Evolutionary conservation across 2,797 vertebrate species (phyloP), one percentile per base, ranked within the genome.

Genomic region (Carapus acus): DNA sequence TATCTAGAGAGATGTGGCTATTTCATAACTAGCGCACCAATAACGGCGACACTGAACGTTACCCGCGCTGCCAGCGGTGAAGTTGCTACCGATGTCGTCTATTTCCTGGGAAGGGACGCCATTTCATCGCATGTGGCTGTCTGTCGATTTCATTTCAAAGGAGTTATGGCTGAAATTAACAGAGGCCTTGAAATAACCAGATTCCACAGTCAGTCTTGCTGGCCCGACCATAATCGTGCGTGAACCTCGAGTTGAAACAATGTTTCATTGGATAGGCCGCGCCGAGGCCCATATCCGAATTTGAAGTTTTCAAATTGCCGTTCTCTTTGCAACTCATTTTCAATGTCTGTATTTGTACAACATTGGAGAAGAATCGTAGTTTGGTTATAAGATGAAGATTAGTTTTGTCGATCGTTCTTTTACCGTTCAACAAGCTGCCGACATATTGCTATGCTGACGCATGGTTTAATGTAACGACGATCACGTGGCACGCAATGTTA

Each of bases 61-160:
- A 75, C 77, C 70, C 1, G 19, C 24, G 27, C 47, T 62, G 76
- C 76, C 72, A 73, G 45, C 37, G 62, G 62, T 47, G 41, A 8
- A 27, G 20, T 50, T 7, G 3, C 14, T 12, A 2, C 14, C 9
- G 73, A 63, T 43, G 12, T 48, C 36, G 74, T 63, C 74, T 84
- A 83, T 51, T 47, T 36, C 4, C 73, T 78, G 79, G 74, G 70
- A 8, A 1, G 4, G 15, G 16, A 60, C 37, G 27, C 34, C 39
- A 54, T 55, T 2, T 13, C 19, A 7, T 4, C 58, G 23, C 64
- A 56, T 65, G 51, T 17, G 24, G 43, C 23, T 34, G 6, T 1
- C 21, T 20, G n/a, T n/a, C n/a, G n/a, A n/a, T n/a, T n/a, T 15
- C 2, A 13, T 8, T 13, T 3, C 6, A 7, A 33, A 33, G 6